Base-by-base conservation (phyloP, 2,888 invertebrate species). In the Dexiosoma caninum region DNA sequence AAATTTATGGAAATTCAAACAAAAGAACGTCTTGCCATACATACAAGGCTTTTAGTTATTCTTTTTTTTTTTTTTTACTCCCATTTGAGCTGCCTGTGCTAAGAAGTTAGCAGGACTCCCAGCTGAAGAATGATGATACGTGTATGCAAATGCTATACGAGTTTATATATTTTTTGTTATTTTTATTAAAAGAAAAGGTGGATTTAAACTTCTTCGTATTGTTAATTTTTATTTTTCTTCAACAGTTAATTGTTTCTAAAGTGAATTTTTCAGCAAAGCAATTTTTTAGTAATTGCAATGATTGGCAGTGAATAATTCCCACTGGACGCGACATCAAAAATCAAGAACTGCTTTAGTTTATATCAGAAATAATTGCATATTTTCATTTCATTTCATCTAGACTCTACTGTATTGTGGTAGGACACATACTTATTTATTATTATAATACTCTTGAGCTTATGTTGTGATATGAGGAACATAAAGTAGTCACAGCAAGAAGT, bases 1-100 rank as follows among this genome's bases (percentile, higher is more conserved):
- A 78, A 83, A 79, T 70, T 81, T 81, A 81, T 78, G 81, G 78
- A 81, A 78, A 72, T 76, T 74, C 55, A 77, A 74, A 82, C 64
- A 81, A 78, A 78, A 69, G 66, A 78, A 69, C 42, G 37, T 67
- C 75, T 49, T 51, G 67, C 6, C 40, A 46, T 62, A 19, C 35
- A 35, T 49, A n/a, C n/a, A n/a, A n/a, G n/a, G n/a, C n/a, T n/a
- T n/a, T n/a, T n/a, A n/a, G n/a, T n/a, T n/a, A n/a, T n/a, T n/a
- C 27, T 6, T 27, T 27, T 16, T 40, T 46, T 19, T 30, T 55
- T 40, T 40, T 30, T 35, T 46, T 35, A 9, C 27, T 37, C 32
- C 70, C 59, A 8, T 62, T n/a, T 72, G 32, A 19, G 21, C 6
- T 19, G 2, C 12, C n/a, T 37, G 21, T 21, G 57, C 35, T 37